Evolutionary conservation across 2,113 vertebrate genomes (phyloP), one percentile per base, ranked within the genome.

Genomic region (Eolophus roseicapilla): DNA sequence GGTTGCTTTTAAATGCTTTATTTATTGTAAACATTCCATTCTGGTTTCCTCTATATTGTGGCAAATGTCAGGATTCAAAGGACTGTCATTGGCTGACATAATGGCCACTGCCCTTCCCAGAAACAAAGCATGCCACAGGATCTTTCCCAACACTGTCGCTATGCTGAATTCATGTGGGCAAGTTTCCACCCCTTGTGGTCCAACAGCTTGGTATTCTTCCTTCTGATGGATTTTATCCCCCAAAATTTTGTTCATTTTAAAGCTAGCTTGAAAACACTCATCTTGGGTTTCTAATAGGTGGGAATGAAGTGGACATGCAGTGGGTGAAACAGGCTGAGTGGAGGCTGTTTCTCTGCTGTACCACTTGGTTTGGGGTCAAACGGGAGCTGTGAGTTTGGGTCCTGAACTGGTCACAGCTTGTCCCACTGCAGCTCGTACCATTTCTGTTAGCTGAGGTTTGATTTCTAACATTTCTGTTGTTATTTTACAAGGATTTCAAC

Each of bases 31-130:
- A 84, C 44, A 70, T 86, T 69, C 63, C 39, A 13, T 41, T 63
- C 53, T 0, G 0, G 21, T 83, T 92, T 79, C 47, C 69, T 79
- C 74, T 80, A 87, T 21, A 13, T 19, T 65, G 63, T 93, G 84
- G 83, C 73, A 82, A 92, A 89, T 64, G 59, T 85, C 90, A 96
- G 82, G 81, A 80, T 67, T 71, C 75, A 77, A 77, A 90, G 82
- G 75, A 50, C 81, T 95, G 78, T 62, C 74, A 68, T 74, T 71
- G 1, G 63, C 94, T 95, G 78, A 65, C 89, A 53, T 14, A 13
- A 53, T 33, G 87, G 43, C 47, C 57, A 27, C 70, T 93, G 87
- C n/a, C 73, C 60, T 55, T 78, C 74, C 65, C 77, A 88, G 93
- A 88, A 57, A 83, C 64, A 93, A 93, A 91, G 46, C 70, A 71